These are phyloP conservation scores for Micropterix aruncella DNA, from an alignment of 2,888 invertebrate genomes.

Conservation along the genomic window DNA sequence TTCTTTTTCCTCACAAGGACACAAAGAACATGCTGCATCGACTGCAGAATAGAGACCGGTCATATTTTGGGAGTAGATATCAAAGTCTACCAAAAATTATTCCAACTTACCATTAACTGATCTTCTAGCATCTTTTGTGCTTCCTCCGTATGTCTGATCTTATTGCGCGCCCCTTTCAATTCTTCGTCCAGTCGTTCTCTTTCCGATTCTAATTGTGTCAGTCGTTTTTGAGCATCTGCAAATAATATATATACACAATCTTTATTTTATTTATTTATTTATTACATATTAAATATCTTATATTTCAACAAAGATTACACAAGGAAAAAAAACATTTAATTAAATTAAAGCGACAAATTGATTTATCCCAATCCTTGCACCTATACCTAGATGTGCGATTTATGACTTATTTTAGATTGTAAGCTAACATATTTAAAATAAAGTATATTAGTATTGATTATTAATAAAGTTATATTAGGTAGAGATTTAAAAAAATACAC, in stretches of 20 bases:
- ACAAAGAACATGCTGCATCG: too few relatives aligned
- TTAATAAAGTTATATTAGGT: too few relatives aligned
- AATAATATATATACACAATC: constrained; percentile 10
- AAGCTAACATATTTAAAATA: background rate
- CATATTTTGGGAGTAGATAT: too few relatives aligned
- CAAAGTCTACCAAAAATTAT: background rate
- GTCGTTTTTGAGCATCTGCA: constrained; percentile 55
- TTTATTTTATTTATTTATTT: constrained; percentile 5
- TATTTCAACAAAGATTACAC: background rate
- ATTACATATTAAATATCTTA: background rate
- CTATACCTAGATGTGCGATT: too few relatives aligned
- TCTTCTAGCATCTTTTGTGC: background rate
- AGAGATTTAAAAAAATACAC: too few relatives aligned
- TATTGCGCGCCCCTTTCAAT: constrained; percentile 50
- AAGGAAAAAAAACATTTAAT: constrained; percentile 2
- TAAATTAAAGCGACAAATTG: too few relatives aligned
- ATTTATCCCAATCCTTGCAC: too few relatives aligned
- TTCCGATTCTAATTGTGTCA: constrained; percentile 58
- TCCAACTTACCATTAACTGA: background rate
- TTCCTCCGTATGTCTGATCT: constrained; percentile 49
- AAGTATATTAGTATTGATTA: constrained; percentile 1
- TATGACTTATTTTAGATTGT: too few relatives aligned
- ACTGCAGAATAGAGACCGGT: too few relatives aligned
- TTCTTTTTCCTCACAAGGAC: too few relatives aligned
- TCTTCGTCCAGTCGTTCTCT: constrained; percentile 54